These are phyloP conservation scores for Matsumurasca onukii DNA, from an alignment of 1,140 invertebrate genomes.

Conservation along the genomic window DNA sequence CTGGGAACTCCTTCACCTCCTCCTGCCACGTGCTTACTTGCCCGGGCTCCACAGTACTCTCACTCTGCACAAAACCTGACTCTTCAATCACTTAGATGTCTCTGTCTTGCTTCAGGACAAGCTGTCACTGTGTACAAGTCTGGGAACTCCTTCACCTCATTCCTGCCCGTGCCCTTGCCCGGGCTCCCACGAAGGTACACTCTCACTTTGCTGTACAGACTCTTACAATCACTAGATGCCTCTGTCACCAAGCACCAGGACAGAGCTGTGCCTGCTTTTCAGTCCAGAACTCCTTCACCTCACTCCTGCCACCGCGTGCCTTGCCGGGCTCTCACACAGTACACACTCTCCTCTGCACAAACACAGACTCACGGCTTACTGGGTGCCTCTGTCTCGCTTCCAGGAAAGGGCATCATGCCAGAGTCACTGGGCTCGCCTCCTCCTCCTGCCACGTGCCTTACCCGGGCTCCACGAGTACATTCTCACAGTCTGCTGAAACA, in stretches of 20 bases:
- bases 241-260: conserved; percentile 91
- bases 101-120: no score
- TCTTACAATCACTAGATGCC: not conserved
- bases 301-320: conserved; percentile 85
- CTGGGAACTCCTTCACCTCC: conserved; percentile 72
- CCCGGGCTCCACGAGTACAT: no score
- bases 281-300: conserved; percentile 72
- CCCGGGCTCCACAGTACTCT: no score
- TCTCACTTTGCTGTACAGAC: conserved; percentile 57
- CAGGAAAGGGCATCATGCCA: conserved; percentile 85
- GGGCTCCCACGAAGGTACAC: conserved; percentile 88
- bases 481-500: conserved; percentile 74
- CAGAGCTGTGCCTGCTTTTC: conserved; percentile 87
- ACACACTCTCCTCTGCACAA: no score
- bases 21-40: conserved; percentile 79
- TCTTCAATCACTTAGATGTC: no score
- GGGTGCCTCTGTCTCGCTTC: conserved; percentile 92
- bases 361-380: no score
- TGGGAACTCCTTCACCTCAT: conserved; percentile 75
- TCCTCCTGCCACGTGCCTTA: conserved; percentile 79
- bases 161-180: conserved; percentile 74
- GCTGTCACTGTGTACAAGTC: conserved; percentile 90
- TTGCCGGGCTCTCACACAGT: no score
- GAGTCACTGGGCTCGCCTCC: conserved; percentile 80
- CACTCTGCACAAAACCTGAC: no score